A percentile compares a stretch with the other conserved stretches of the same genome.
Conservation (phyloP, 2,888 invertebrate species). For the Lacanobia wlatinum region DNA sequence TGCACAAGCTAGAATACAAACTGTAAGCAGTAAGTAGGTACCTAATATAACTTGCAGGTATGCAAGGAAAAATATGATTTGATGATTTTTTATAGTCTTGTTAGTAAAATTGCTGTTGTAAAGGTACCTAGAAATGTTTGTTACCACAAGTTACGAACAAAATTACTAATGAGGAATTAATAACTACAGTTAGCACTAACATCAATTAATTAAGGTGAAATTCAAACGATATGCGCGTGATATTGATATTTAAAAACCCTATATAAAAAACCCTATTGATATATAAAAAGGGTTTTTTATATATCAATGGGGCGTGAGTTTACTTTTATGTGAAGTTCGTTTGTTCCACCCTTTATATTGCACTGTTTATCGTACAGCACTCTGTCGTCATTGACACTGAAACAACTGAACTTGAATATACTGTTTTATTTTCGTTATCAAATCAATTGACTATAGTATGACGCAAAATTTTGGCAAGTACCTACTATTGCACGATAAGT, state of each 20-base stretch:
- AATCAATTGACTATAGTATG: slow-evolving; percentile 28
- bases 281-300: no score
- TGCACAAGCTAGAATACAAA: no score
- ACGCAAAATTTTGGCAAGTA: slow-evolving; percentile 21
- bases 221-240: background rate
- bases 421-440: slow-evolving; percentile 27
- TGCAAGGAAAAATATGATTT: background rate
- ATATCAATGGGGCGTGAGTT: no score
- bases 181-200: no score
- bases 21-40: no score
- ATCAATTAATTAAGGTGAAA: background rate
- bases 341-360: slow-evolving; percentile 22
- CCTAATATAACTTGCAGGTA: background rate
- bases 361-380: slow-evolving; percentile 44
- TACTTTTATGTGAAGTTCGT: background rate
- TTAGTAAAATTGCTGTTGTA: background rate
- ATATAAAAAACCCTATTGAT: no score
- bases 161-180: no score
- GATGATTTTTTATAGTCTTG: background rate
- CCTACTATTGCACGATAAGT: background rate
- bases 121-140: no score
- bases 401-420: slow-evolving; percentile 42
- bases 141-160: no score
- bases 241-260: no score
- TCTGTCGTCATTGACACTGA: slow-evolving; percentile 52